Conservation (phyloP, 2,113 vertebrate genomes). For the Corythornis vintsioides region DNA sequence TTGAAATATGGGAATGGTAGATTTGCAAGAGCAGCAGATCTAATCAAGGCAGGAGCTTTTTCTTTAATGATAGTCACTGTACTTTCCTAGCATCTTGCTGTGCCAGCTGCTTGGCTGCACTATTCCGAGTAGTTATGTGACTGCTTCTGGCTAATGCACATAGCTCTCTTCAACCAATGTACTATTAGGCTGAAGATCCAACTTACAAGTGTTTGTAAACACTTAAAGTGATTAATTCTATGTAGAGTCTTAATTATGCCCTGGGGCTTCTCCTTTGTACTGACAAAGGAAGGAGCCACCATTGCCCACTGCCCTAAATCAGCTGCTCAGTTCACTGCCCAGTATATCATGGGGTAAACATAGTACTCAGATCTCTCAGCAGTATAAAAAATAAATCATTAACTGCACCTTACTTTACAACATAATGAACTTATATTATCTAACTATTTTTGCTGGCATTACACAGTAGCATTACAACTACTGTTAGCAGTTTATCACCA, state of each 20-base stretch:
- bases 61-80: not conserved
- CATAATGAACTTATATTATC: not conserved
- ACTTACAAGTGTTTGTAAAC: not conserved
- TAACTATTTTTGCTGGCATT: not conserved
- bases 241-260: not conserved
- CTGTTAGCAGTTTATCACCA: not conserved
- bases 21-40: not conserved
- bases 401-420: not conserved
- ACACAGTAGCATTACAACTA: not conserved
- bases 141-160: not conserved
- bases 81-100: not conserved
- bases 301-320: not conserved
- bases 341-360: fast-evolving
- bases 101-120: not conserved
- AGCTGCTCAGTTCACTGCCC: not conserved
- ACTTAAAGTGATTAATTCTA: not conserved
- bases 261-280: not conserved
- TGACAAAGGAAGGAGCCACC: not conserved
- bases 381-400: not conserved
- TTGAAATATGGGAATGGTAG: not conserved
- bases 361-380: not conserved
- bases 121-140: not conserved
- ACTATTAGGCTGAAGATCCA: not conserved
- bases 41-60: not conserved
- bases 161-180: not conserved